A percentile compares a stretch with the other conserved stretches of the same genome.
These are phyloP conservation scores for Standfussiana lucernea DNA, from an alignment of 2,888 invertebrate species.

Conservation along the genomic window DNA sequence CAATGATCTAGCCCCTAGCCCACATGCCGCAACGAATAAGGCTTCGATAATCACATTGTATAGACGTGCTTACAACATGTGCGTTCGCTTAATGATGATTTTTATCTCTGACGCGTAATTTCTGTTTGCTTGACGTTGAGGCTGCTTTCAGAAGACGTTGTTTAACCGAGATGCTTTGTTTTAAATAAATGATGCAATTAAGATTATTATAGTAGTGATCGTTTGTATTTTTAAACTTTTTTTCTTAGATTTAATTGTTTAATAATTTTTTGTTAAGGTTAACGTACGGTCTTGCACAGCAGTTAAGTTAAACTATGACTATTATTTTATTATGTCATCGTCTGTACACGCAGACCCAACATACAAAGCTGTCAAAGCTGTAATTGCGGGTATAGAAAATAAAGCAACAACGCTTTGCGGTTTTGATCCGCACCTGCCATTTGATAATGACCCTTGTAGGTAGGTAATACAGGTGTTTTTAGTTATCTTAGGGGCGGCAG, in stretches of 20 bases:
- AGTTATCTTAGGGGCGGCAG: constrained; percentile 44
- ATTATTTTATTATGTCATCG: constrained; percentile 74
- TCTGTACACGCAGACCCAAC: constrained; percentile 77
- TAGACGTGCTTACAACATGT: constrained; percentile 73
- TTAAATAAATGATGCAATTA: constrained; percentile 34
- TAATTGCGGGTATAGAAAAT: constrained; percentile 88
- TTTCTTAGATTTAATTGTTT: neutral
- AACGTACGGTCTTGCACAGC: constrained; percentile 39
- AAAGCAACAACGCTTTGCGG: constrained; percentile 78
- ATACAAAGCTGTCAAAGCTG: constrained; percentile 87
- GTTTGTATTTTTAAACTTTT: neutral
- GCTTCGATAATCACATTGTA: constrained; percentile 88
- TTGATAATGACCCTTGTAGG: constrained; percentile 70
- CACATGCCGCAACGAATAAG: constrained; percentile 90
- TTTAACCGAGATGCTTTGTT: constrained; percentile 29
- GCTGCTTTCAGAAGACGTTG: constrained; percentile 28
- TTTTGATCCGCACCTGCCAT: constrained; percentile 53
- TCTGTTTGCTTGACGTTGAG: constrained; percentile 45
- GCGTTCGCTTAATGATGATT: constrained; percentile 71
- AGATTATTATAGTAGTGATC: constrained; percentile 41
- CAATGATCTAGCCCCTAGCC: constrained; percentile 90
- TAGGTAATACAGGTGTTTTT: constrained; percentile 60
- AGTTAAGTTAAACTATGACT: constrained; percentile 25
- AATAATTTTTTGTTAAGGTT: constrained; percentile 36
- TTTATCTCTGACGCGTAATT: constrained; percentile 69